Percentiles rank a stretch among this genome's conserved stretches.
phyloP scores from a whole-genome alignment of 2,888 invertebrate genomes.

The Drosophila vallismaia region DNA sequence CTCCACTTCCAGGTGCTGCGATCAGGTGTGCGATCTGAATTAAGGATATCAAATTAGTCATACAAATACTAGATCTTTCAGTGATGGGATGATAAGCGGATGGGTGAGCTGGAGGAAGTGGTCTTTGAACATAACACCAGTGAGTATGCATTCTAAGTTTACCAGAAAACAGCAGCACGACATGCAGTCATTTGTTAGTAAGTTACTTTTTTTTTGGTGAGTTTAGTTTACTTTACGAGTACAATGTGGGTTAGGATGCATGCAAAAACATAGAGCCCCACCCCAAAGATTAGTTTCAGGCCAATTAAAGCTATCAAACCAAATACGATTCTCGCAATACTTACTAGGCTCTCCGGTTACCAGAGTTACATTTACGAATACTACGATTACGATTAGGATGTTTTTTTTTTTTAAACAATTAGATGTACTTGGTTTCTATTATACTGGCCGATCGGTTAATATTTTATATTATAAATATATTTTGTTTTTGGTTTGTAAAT shows the following conservation, averaged over 20 bases:
- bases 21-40: constrained; percentile 83
- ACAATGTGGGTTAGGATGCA: constrained; percentile 43
- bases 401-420: constrained; percentile 12
- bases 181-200: constrained; percentile 21
- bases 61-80: neutral
- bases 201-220: constrained; percentile 25
- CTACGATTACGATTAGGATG: constrained; percentile 47
- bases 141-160: constrained; percentile 33
- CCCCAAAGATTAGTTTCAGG: constrained; percentile 18
- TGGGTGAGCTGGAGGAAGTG: constrained; percentile 10
- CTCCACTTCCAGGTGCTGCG: constrained; percentile 84
- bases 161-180: neutral
- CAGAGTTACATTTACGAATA: constrained; percentile 46
- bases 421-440: constrained; percentile 7
- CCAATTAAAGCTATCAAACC: constrained; percentile 46
- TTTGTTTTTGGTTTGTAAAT: constrained; percentile 24
- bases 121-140: constrained; percentile 32
- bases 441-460: constrained; percentile 18
- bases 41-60: constrained; percentile 1
- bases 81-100: constrained; percentile 5
- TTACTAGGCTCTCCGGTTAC: constrained; percentile 49
- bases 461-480: constrained; percentile 7
- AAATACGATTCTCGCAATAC: constrained; percentile 31
- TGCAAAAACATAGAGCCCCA: constrained; percentile 34
- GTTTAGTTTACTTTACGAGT: constrained; percentile 11